phyloP scores from a whole-genome alignment of 2,797 vertebrate genomes.

The Acestrorhynchus altus region DNA sequence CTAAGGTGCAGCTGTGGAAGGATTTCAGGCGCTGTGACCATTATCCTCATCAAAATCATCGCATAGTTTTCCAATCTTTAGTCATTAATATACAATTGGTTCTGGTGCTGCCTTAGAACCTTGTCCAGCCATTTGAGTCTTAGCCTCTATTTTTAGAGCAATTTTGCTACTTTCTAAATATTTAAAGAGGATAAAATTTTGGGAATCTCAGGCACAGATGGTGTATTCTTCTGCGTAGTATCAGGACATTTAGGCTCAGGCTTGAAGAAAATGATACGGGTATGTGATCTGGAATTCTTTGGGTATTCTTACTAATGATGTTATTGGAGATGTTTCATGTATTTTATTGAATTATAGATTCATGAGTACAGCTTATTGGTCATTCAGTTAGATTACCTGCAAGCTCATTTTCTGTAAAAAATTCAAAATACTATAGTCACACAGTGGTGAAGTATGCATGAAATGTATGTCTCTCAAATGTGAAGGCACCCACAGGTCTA shows the following conservation, averaged over 20 bases:
- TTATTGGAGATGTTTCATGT: neutral
- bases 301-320: neutral
- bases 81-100: slow-evolving; percentile 31
- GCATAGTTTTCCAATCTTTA: slow-evolving; percentile 9
- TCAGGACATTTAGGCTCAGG: neutral
- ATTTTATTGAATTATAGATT: neutral
- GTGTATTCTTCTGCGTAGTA: neutral
- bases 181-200: slow-evolving; percentile 1
- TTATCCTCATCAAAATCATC: slow-evolving; percentile 4
- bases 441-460: neutral
- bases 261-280: neutral
- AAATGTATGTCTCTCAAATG: too few species aligned
- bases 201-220: neutral
- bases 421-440: neutral
- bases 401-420: neutral
- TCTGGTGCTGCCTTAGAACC: neutral
- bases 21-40: neutral
- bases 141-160: neutral
- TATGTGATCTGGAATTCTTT: neutral
- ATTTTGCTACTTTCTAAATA: slow-evolving; percentile 13
- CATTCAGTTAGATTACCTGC: neutral
- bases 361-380: neutral
- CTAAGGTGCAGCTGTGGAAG: neutral
- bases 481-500: too few species aligned
- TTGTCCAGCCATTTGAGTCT: neutral